Evolutionary conservation across 2,113 vertebrate genomes (phyloP).

Genomic region (Monarcha castaneiventris): DNA sequence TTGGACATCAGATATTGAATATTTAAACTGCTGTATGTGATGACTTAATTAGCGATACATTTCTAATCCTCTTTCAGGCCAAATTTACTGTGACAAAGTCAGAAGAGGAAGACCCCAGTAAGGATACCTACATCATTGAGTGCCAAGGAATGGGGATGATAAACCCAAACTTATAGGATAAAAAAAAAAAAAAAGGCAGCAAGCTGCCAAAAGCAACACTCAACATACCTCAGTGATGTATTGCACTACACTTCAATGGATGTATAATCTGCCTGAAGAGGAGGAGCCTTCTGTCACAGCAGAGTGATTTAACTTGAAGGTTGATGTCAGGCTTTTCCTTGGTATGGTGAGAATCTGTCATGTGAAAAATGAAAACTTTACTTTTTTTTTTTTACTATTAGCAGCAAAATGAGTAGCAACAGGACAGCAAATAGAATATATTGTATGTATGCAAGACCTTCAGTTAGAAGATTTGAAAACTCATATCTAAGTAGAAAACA

Average conservation of each 20-base stretch:
- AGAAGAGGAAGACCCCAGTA: constrained; percentile 79
- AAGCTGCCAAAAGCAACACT: neutral
- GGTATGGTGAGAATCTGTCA: neutral
- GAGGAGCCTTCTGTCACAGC: neutral
- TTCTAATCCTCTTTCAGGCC: constrained; percentile 76
- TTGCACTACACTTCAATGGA: constrained; percentile 5
- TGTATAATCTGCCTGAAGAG: neutral
- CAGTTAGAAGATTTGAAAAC: neutral
- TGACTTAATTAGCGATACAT: neutral
- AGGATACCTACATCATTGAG: constrained; percentile 85
- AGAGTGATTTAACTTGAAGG: neutral
- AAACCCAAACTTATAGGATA: constrained; percentile 75
- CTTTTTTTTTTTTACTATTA: neutral
- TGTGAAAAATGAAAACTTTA: neutral
- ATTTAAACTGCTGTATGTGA: neutral
- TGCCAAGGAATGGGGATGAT: constrained; percentile 87
- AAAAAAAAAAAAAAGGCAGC: neutral
- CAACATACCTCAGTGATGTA: constrained; percentile 12
- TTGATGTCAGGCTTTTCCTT: neutral
- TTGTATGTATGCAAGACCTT: neutral
- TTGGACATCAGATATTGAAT: neutral
- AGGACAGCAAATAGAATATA: neutral
- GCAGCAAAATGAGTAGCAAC: neutral
- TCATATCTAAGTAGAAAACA: neutral
- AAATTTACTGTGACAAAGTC: constrained; percentile 89